Conservation (phyloP, 2,888 invertebrate species). For the Tupiocoris notatus region DNA sequence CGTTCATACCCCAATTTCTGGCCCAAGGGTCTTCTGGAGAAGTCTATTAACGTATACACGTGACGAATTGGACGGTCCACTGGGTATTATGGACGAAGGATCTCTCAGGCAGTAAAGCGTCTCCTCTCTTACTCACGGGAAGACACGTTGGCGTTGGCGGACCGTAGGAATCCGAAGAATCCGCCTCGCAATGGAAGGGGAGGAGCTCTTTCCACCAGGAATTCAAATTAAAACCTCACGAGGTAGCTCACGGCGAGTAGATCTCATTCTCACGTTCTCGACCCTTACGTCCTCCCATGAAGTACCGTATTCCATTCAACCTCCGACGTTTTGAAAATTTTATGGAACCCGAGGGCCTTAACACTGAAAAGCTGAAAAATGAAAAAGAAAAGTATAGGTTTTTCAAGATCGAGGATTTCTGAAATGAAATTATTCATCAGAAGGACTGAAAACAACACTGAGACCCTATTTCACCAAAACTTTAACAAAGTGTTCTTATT, state of each 20-base stretch:
- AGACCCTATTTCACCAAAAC: too few species aligned
- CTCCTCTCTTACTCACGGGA: not conserved
- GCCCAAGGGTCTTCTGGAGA: not conserved
- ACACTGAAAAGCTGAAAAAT: too few species aligned
- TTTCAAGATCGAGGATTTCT: too few species aligned
- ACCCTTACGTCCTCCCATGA: not conserved
- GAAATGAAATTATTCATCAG: too few species aligned
- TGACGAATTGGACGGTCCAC: not conserved
- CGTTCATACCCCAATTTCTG: not conserved
- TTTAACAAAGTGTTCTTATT: too few species aligned
- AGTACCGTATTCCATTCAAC: too few species aligned
- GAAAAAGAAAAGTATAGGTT: too few species aligned
- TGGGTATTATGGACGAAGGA: not conserved
- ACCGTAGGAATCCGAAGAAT: conserved; percentile 7
- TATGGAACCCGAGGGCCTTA: too few species aligned
- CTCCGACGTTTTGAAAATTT: too few species aligned
- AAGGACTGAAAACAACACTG: too few species aligned
- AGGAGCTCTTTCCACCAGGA: conserved; percentile 1
- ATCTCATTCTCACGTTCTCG: not conserved
- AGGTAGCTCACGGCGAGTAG: not conserved
- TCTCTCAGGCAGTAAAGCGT: not conserved
- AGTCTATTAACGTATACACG: not conserved
- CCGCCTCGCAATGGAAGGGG: not conserved
- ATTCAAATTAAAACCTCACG: conserved; percentile 13
- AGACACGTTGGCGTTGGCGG: not conserved